phyloP scores from a whole-genome alignment of 2,113 vertebrate species.

The Spea multiplicata region DNA sequence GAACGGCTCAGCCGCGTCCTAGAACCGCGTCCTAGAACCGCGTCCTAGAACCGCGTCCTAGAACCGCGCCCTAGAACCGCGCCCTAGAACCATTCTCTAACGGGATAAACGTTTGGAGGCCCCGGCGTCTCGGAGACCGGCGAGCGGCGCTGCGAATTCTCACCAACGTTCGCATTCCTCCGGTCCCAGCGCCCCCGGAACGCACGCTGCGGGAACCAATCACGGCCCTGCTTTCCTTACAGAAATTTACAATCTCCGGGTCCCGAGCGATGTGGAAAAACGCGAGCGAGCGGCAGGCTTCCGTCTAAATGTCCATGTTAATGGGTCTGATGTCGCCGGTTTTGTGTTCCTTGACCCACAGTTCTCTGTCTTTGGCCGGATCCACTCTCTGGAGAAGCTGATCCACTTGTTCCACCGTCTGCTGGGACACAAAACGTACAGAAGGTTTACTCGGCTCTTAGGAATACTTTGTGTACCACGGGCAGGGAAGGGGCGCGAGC shows the following conservation, averaged over 20 bases:
- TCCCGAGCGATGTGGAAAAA: not conserved
- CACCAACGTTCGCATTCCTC: not conserved
- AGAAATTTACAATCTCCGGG: slow-evolving; percentile 17
- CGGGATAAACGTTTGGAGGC: too few species aligned
- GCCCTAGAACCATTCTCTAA: too few species aligned
- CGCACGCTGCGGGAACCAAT: too few species aligned
- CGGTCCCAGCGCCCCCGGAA: not conserved
- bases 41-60: too few species aligned
- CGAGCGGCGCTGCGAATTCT: not conserved
- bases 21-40: too few species aligned
- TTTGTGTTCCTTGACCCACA: slow-evolving; percentile 95
- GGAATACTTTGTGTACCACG: too few species aligned
- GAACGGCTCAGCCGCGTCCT: too few species aligned
- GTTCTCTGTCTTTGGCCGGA: slow-evolving; percentile 87
- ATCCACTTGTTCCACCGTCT: slow-evolving; percentile 97
- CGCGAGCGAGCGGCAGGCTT: not conserved
- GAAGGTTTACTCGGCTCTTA: not conserved
- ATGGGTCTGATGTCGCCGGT: slow-evolving; percentile 90
- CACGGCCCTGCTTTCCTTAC: slow-evolving; percentile 6
- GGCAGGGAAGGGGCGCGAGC: not conserved
- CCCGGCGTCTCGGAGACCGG: too few species aligned
- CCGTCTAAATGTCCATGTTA: slow-evolving; percentile 88
- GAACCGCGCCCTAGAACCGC: too few species aligned
- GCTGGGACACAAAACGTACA: slow-evolving; percentile 42
- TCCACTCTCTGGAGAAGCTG: slow-evolving; percentile 92